Base-by-base conservation (phyloP, 2,113 vertebrate species). In the Otis tarda region DNA sequence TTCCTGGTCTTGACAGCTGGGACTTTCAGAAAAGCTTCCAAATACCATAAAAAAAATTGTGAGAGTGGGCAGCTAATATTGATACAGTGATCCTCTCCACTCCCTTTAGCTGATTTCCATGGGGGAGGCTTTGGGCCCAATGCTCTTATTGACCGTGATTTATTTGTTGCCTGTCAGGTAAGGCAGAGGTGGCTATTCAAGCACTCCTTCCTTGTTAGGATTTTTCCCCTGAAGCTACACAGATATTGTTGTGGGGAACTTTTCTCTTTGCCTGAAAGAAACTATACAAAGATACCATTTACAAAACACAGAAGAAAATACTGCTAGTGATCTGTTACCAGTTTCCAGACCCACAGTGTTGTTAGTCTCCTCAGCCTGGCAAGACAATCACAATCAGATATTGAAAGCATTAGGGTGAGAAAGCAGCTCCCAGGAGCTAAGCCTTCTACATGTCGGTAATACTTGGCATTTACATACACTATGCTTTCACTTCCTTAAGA, bases 11-110 rank as follows among this genome's bases (percentile, higher is more conserved):
- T 73, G 78, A 69, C 87, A 91, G 31, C 63, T 77, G 55, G 14
- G 67, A 76, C 75, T 80, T 77, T 35, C 67, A 83, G 87, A 61
- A 89, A 53, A 83, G 21, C n/a, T 94, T 85, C 47, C 87, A 95
- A 92, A 89, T 59, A 45, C 20, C 49, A 71, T 64, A 74, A 87
- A 87, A 95, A 83, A 76, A 88, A 41, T 16, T 12, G 24, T 73
- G 37, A 82, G 20, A 49, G 53, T 12, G 73, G 49, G n/a, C 67
- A 80, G 53, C 61, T 87, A 71, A 67, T 85, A 52, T 57, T 85
- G 74, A 75, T 56, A 65, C 15, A 87, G 19, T 30, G 23, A 68
- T 60, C 16, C 39, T 83, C 57, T 71, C 81, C 15, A 7, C 14
- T 90, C 35, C 52, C 35, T 77, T 77, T 64, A 83, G 45, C 70